A percentile compares a stretch with the other conserved stretches of the same genome.
phyloP scores from a whole-genome alignment of 1,140 invertebrate species.

The Geopemphigus sp. region DNA sequence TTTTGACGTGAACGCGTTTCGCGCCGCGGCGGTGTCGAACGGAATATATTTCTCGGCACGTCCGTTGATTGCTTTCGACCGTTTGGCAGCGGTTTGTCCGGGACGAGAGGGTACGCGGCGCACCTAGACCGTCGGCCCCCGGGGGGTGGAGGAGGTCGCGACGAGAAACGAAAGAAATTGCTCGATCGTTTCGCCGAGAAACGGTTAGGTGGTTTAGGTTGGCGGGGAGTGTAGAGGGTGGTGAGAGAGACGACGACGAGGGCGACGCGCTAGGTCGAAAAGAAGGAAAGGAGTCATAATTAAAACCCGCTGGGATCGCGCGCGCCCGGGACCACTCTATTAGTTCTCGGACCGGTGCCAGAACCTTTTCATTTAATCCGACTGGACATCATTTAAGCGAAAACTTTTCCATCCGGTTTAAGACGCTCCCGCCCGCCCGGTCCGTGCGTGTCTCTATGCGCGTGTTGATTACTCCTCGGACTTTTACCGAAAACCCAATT shows the following conservation, averaged over 20 bases:
- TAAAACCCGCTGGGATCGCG: slow-evolving; percentile 46
- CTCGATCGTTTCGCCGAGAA: slow-evolving; percentile 8
- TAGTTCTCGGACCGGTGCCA: slow-evolving; percentile 48
- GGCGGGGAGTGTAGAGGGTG: not conserved
- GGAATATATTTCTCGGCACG: not conserved
- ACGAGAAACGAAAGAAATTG: slow-evolving; percentile 2
- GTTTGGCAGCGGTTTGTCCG: slow-evolving; percentile 24
- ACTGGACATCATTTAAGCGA: slow-evolving; percentile 49
- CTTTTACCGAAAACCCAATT: slow-evolving; percentile 44
- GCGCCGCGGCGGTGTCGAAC: not conserved
- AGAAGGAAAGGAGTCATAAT: slow-evolving; percentile 42
- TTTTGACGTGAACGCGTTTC: slow-evolving; percentile 11
- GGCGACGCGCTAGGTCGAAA: no score
- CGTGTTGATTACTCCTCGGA: slow-evolving; percentile 47
- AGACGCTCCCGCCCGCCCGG: not conserved
- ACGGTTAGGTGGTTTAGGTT: no score
- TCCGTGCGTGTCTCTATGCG: not conserved
- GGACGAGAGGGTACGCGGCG: not conserved
- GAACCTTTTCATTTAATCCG: slow-evolving; percentile 48
- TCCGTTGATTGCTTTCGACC: slow-evolving; percentile 27
- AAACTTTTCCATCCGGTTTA: slow-evolving; percentile 48
- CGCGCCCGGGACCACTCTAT: slow-evolving; percentile 30
- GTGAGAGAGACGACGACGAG: not conserved
- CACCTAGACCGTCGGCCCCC: no score
- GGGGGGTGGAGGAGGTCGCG: not conserved